Percentiles rank a stretch among this genome's conserved stretches.
phyloP scores from a whole-genome alignment of 1,140 invertebrate genomes.

The Caenorhabditis briggsae region DNA sequence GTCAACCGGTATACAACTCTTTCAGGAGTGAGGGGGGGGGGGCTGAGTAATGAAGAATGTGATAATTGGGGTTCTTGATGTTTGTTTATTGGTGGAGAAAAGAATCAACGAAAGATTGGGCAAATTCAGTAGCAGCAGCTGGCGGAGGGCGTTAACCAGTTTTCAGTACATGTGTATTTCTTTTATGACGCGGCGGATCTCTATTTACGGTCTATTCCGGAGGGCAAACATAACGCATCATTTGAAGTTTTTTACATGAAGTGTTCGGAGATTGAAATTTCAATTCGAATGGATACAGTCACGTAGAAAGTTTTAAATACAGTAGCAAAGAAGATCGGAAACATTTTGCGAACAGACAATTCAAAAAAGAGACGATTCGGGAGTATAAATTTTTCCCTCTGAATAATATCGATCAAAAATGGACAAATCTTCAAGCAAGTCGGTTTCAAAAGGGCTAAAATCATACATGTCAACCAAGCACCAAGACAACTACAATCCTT shows the following conservation, averaged over 20 bases:
- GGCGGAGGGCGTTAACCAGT: slow-evolving; percentile 39
- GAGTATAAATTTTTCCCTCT: too few species aligned
- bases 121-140: slow-evolving; percentile 19
- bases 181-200: slow-evolving; percentile 24
- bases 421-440: too few species aligned
- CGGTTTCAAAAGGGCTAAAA: too few species aligned
- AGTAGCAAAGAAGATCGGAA: background rate
- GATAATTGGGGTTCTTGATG: slow-evolving; percentile 50
- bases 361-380: too few species aligned
- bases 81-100: slow-evolving; percentile 24
- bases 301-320: background rate
- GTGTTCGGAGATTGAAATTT: slow-evolving; percentile 39
- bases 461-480: too few species aligned
- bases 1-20: slow-evolving; percentile 16
- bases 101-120: slow-evolving; percentile 47
- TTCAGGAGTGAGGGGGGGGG: background rate
- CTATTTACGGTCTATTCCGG: slow-evolving; percentile 27
- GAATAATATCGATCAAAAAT: too few species aligned
- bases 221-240: slow-evolving; percentile 22
- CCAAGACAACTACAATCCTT: too few species aligned
- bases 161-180: slow-evolving; percentile 20
- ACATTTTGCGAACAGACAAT: too few species aligned
- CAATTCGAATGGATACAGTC: background rate
- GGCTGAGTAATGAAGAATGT: slow-evolving; percentile 53
- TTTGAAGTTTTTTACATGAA: slow-evolving; percentile 9